phyloP scores from a whole-genome alignment of 2,888 invertebrate genomes.

The Monoplex corrugatus region DNA sequence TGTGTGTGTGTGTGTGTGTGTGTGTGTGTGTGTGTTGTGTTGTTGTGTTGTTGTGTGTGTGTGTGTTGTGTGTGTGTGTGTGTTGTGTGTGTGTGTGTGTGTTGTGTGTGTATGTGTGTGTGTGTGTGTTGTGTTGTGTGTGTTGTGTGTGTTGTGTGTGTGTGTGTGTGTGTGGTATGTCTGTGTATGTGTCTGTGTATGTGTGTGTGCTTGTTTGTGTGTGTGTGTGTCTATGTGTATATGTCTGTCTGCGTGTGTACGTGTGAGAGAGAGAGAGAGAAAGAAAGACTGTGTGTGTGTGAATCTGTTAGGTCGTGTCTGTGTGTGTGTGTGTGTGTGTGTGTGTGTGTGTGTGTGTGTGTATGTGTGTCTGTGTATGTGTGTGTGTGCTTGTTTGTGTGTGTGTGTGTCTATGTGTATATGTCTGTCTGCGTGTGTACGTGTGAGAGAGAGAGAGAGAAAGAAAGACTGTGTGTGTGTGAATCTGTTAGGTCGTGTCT shows the following conservation, averaged over 20 bases:
- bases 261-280: background rate
- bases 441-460: slow-evolving; percentile 14
- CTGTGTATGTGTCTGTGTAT: slow-evolving; percentile 1
- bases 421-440: background rate
- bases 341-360: background rate
- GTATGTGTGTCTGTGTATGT: slow-evolving; percentile 8
- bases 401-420: background rate
- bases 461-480: slow-evolving; percentile 37
- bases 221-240: background rate
- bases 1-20: slow-evolving; percentile 19
- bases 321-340: background rate
- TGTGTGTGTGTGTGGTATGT: background rate
- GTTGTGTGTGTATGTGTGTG: background rate
- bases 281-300: slow-evolving; percentile 27
- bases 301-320: background rate
- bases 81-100: background rate
- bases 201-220: slow-evolving; percentile 34
- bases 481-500: background rate
- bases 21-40: background rate
- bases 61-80: slow-evolving; percentile 2
- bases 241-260: slow-evolving; percentile 29
- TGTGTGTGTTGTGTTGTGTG: no score
- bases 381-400: no score
- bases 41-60: slow-evolving; percentile 32
- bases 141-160: no score